Conservation (phyloP, 1,140 invertebrate species). For the Drosophila teissieri region DNA sequence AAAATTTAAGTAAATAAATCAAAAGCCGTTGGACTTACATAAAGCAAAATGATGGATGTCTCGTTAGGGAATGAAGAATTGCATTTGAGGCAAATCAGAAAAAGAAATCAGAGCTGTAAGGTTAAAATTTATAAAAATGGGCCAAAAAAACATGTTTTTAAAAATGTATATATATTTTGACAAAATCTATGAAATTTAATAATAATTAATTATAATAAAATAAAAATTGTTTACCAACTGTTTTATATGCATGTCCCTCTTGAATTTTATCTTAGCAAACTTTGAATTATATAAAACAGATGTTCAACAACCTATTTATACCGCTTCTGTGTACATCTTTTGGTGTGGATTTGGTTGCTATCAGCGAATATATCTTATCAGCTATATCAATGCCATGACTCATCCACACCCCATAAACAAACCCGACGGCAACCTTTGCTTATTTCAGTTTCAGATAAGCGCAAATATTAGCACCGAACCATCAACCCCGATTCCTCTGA, state of each 20-base stretch:
- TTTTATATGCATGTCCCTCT: too few species aligned
- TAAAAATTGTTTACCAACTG: too few species aligned
- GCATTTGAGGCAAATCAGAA: too few species aligned
- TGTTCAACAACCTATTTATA: not conserved
- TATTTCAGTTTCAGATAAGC: conserved; percentile 60
- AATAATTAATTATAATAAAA: too few species aligned
- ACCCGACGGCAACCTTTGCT: not conserved
- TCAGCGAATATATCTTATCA: conserved; percentile 24
- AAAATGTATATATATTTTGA: too few species aligned
- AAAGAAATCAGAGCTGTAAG: too few species aligned
- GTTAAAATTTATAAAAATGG: too few species aligned
- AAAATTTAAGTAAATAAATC: conserved; percentile 52
- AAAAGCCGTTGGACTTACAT: conserved; percentile 44
- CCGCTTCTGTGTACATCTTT: conserved; percentile 4
- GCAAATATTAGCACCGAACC: conserved; percentile 69
- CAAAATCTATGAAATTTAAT: too few species aligned
- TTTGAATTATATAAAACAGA: conserved; percentile 10
- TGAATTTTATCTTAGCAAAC: too few species aligned
- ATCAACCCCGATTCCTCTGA: conserved; percentile 12
- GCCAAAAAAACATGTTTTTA: too few species aligned
- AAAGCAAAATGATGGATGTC: conserved; percentile 31
- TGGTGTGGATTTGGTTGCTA: conserved; percentile 14
- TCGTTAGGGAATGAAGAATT: conserved; percentile 19
- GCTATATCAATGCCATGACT: conserved; percentile 41
- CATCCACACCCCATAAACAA: conserved; percentile 24